Percentiles rank a stretch among this genome's conserved stretches.
Evolutionary conservation across 2,888 invertebrate species (phyloP).

Genomic region (Andrena praecox): DNA sequence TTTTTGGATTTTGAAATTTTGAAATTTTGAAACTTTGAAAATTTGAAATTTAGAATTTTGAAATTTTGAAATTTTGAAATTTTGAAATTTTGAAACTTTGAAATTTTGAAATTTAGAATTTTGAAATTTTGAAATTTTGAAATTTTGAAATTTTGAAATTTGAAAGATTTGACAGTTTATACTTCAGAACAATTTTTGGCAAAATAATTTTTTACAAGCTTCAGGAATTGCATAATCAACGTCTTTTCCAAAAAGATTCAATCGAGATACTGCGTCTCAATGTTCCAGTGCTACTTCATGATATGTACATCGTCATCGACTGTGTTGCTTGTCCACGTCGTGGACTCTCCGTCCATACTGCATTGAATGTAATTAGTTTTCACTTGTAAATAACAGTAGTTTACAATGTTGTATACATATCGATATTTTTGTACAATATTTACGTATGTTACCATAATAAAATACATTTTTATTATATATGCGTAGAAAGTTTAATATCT

Average conservation of each 20-base stretch:
- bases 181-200: too few species aligned
- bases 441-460: conserved; percentile 64
- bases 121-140: too few species aligned
- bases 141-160: too few species aligned
- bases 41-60: too few species aligned
- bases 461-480: conserved; percentile 52
- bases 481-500: background rate
- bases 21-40: too few species aligned
- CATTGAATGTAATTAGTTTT: conserved; percentile 47
- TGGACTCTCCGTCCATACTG: conserved; percentile 11
- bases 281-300: background rate
- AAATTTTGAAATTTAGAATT: too few species aligned
- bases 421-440: conserved; percentile 68
- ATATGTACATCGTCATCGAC: background rate
- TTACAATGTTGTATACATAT: conserved; percentile 42
- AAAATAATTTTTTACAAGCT: background rate
- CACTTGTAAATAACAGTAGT: conserved; percentile 67
- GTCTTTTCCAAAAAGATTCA: too few species aligned
- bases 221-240: too few species aligned
- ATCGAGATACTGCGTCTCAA: background rate
- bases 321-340: background rate
- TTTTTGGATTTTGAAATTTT: too few species aligned
- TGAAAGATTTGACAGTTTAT: too few species aligned
- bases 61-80: too few species aligned
- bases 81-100: too few species aligned